These are phyloP conservation scores for Alloscopus bannaensis DNA, from an alignment of 2,888 invertebrate genomes.

Conservation along the genomic window DNA sequence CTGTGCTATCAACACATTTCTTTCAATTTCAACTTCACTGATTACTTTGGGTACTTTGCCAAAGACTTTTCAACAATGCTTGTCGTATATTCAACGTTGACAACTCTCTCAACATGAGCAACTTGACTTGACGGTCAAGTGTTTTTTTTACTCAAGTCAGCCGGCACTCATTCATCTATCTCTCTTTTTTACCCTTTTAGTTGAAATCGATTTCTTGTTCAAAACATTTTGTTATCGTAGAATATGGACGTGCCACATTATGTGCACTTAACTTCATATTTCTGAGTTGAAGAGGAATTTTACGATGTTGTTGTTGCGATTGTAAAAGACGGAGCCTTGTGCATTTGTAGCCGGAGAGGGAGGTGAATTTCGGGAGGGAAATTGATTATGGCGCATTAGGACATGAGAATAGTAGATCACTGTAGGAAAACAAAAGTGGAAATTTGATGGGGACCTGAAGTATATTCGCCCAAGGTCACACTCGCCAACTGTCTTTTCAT, in stretches of 20 bases:
- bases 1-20: conserved; percentile 16
- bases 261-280: not conserved
- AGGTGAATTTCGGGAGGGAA: conserved; percentile 21
- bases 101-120: conserved; percentile 7
- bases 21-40: conserved; percentile 7
- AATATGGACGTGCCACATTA: not conserved
- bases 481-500: too few species aligned
- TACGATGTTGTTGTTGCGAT: not conserved
- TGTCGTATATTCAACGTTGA: not conserved
- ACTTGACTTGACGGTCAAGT: conserved; percentile 24
- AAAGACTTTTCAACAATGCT: not conserved
- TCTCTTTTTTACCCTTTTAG: not conserved
- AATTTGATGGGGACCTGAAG: conserved; percentile 14
- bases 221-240: too few species aligned
- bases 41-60: not conserved
- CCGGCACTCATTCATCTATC: not conserved
- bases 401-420: conserved; percentile 1
- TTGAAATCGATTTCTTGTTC: conserved; percentile 7
- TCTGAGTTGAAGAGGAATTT: conserved; percentile 1
- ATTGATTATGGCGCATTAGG: conserved; percentile 21
- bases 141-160: not conserved
- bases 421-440: conserved; percentile 45
- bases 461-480: conserved; percentile 35
- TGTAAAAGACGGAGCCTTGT: not conserved
- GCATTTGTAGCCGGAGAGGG: not conserved